A percentile compares a stretch with the other conserved stretches of the same genome.
phyloP scores from a whole-genome alignment of 64 coral and sea anemone genomes.

The Cladopsammia gracilis region DNA sequence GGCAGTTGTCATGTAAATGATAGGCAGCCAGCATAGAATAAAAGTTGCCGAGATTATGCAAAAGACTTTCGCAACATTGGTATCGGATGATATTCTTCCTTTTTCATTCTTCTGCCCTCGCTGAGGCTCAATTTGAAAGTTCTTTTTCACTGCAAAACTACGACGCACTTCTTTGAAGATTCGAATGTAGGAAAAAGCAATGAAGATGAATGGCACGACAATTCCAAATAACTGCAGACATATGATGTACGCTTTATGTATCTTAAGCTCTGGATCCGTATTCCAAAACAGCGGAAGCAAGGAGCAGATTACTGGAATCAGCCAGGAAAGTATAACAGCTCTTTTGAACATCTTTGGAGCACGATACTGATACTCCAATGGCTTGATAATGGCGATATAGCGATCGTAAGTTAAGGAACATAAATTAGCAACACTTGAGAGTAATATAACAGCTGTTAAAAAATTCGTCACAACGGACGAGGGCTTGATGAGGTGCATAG shows the following conservation, averaged over 20 bases:
- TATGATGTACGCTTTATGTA: not conserved
- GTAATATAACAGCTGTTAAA: not conserved
- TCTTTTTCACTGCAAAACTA: not conserved
- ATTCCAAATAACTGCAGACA: not conserved
- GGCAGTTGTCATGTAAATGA: conserved; percentile 23
- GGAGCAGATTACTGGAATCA: not conserved
- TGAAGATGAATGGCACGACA: conserved; percentile 13
- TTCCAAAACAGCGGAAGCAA: conserved; percentile 10
- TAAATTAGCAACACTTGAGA: not conserved
- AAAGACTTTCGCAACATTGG: not conserved
- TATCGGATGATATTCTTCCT: not conserved
- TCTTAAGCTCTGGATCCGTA: not conserved
- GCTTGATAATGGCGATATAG: not conserved
- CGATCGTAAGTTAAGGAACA: conserved; percentile 28
- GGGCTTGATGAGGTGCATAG: not conserved
- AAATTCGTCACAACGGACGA: not conserved
- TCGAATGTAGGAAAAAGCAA: not conserved
- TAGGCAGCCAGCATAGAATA: conserved; percentile 29
- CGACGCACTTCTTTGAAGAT: conserved; percentile 34
- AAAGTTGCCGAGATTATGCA: not conserved
- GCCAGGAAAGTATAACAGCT: not conserved
- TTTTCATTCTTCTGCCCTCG: not conserved
- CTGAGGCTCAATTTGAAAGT: not conserved
- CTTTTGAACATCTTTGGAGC: not conserved
- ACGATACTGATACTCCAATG: not conserved